Percentiles rank a stretch among this genome's conserved stretches.
phyloP scores from a whole-genome alignment of 2,113 vertebrate species.

The Montifringilla adamsi region DNA sequence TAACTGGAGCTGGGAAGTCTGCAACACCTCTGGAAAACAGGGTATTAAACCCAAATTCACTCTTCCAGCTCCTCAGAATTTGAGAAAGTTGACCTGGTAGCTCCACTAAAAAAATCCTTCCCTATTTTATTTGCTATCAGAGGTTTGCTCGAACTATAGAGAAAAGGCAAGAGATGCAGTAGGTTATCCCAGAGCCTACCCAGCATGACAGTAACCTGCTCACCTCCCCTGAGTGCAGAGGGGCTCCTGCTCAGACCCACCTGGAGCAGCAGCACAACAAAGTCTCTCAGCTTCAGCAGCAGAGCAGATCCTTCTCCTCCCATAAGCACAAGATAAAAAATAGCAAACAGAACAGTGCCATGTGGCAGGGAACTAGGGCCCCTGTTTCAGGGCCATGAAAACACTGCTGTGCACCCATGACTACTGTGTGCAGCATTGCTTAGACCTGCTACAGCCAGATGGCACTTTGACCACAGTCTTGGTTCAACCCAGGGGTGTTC shows the following conservation, averaged over 20 bases:
- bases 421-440: neutral
- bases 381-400: neutral
- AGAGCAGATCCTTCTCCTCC: neutral
- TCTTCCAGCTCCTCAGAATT: neutral
- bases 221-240: accelerated
- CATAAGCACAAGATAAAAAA: neutral
- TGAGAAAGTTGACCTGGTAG: neutral
- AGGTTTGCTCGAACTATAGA: neutral
- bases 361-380: neutral
- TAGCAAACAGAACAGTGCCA: neutral
- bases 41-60: neutral
- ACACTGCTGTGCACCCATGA: neutral
- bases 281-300: neutral
- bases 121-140: neutral
- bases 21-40: neutral
- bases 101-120: neutral
- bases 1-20: neutral
- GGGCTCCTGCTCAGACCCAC: neutral
- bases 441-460: neutral
- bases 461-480: neutral
- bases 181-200: neutral
- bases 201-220: neutral
- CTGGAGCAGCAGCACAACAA: neutral
- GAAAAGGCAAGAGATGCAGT: neutral
- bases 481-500: accelerated